Percentiles rank a stretch among this genome's conserved stretches.
phyloP scores from a whole-genome alignment of 35 echinoderm and acorn worm species.

The Holothuria glaberrima region DNA sequence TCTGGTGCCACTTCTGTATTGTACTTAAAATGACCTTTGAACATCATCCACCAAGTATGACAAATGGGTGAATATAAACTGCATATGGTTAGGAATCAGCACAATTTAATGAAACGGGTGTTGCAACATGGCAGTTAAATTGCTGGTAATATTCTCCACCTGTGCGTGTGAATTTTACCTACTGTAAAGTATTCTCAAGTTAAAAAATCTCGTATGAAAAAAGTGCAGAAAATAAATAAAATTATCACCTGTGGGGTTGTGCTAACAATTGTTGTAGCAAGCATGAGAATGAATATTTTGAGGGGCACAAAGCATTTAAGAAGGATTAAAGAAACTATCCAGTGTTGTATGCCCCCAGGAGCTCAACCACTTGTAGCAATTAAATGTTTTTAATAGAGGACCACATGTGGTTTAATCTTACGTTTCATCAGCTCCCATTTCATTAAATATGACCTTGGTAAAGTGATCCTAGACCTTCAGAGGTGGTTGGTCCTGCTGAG shows the following conservation, averaged over 20 bases:
- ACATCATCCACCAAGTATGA: too few species aligned
- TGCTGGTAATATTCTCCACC: too few species aligned
- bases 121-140: too few species aligned
- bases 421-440: neutral
- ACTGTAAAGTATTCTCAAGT: neutral
- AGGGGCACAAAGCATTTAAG: neutral
- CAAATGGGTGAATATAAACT: too few species aligned
- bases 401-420: constrained; percentile 37
- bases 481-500: neutral
- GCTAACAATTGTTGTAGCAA: neutral
- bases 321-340: constrained; percentile 1
- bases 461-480: neutral
- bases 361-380: constrained; percentile 50
- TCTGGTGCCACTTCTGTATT: too few species aligned
- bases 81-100: too few species aligned
- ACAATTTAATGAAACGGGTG: too few species aligned
- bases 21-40: too few species aligned
- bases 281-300: neutral
- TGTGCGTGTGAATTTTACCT: too few species aligned
- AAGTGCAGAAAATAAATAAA: neutral
- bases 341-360: constrained; percentile 15
- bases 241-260: neutral
- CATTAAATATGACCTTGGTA: constrained; percentile 49
- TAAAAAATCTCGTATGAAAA: neutral
- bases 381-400: constrained; percentile 8